A percentile compares a stretch with the other conserved stretches of the same genome.
These are phyloP conservation scores for Pterostichus niger DNA, from an alignment of 2,888 invertebrate species.

Conservation along the genomic window DNA sequence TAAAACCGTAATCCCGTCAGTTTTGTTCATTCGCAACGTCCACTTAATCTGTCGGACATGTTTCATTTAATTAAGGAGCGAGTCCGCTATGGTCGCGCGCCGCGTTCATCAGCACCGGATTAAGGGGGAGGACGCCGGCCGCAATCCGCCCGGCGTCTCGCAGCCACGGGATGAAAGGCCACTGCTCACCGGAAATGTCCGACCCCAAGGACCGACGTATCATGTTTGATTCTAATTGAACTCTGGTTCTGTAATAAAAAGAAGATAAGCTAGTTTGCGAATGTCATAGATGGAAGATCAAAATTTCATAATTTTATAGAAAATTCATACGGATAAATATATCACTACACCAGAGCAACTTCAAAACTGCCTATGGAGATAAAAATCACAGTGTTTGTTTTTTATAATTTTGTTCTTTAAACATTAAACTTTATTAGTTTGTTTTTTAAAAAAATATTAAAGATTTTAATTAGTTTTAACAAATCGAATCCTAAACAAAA, in stretches of 20 bases:
- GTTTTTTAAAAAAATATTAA: too few species aligned
- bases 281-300: too few species aligned
- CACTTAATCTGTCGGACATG: constrained; percentile 66
- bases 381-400: too few species aligned
- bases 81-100: constrained; percentile 55
- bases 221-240: constrained; percentile 46
- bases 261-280: background rate
- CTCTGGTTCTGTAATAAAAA: background rate
- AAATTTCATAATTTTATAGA: too few species aligned
- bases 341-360: too few species aligned
- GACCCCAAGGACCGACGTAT: constrained; percentile 11
- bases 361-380: too few species aligned
- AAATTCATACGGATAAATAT: too few species aligned
- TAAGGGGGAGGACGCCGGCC: constrained; percentile 48
- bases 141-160: constrained; percentile 6
- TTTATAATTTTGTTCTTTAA: too few species aligned
- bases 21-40: constrained; percentile 66
- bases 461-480: too few species aligned
- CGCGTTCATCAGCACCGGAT: constrained; percentile 64
- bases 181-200: constrained; percentile 34
- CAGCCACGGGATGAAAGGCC: constrained; percentile 12
- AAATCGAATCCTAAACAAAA: too few species aligned
- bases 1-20: constrained; percentile 65
- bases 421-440: too few species aligned
- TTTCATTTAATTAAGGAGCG: constrained; percentile 66